Base-by-base conservation (phyloP, 2,888 invertebrate genomes). In the Meghimatium bilineatum region DNA sequence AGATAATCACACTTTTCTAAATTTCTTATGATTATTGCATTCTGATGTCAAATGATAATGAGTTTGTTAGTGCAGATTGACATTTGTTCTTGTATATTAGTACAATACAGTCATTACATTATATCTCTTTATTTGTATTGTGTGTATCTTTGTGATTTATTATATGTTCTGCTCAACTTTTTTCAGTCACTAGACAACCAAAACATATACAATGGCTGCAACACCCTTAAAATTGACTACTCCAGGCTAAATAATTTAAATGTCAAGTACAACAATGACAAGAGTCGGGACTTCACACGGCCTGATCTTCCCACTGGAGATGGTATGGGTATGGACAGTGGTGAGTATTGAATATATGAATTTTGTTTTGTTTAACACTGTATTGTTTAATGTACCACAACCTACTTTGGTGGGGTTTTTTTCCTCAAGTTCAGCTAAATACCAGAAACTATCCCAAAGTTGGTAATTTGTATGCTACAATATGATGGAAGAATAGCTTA, bases 231-330 rank as follows among this genome's bases (percentile, higher is more conserved):
- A 94, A 99, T 99, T 94, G 99, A 99, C 95, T 99, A 98, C 95
- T 98, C 98, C 91, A 99, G 99, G 95, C 96, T 99, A 96, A 97
- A 97, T 91, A 97, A 97, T 91, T 95, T 99, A 92, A 99, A 99
- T 95, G 99, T 99, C 90, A 98, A 99, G 94, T 99, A 98, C 95
- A 99, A 99, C 95, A 99, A 99, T 95, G 99, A 99, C 95, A 99
- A 99, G 95, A 98, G 98, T 87, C 95, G 99, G 86, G 99, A 99
- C 95, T 99, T 98, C 95, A 99, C 99, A 91, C 99, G 99, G 95
- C 99, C 99, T 80, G 97, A 96, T 93, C 96, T 99, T 93, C 99
- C 99, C 14, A 97, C 97, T 80, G 99, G 99, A 80, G 99, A 99
- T 32, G 87, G 89, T 1, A 78, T 91, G 14, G 44, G 44, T 12